Evolutionary conservation across 2,888 invertebrate species (phyloP), one percentile per base, ranked within the genome.

Genomic region (Vanessa cardui): DNA sequence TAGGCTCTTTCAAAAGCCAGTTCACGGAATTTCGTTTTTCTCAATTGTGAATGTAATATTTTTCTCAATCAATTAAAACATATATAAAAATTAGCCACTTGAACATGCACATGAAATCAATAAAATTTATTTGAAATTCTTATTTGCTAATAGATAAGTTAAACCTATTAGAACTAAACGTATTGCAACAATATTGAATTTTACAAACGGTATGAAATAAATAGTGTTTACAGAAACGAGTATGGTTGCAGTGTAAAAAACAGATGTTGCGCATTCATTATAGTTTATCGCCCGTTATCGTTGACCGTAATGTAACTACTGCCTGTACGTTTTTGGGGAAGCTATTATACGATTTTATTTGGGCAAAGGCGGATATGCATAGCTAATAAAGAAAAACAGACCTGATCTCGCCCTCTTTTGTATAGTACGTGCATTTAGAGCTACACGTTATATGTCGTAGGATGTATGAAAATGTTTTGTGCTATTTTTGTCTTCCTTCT

Each of bases 191-290:
- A 7, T 54, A 54, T 12, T 39, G 0, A 9, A 12, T 39, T 12
- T 39, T 39, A 39, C 52, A 44, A 52, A 54, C 52, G 16, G 21
- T 66, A 61, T 66, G 45, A 56, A 52, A 64, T 68, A 68, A 62
- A 62, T 31, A 60, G 26, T 58, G 46, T 62, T 47, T 76, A 76
- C 69, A 74, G 74, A 39, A 70, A 65, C 70, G 68, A 66, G 62
- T 68, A 45, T 72, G 67, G 65, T 64, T 70, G 78, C 77, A 83
- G 80, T 83, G 82, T 78, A 74, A 83, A 85, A 85, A 85, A 83
- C 87, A 86, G 84, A 86, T 78, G 78, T 72, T 73, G 72, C 73
- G 67, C 73, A 72, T 77, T 72, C 70, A 75, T 77, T 75, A 64
- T 61, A 70, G 72, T 76, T 79, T 78, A 79, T 79, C 73, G 73